Conservation (phyloP, 2,113 vertebrate species). For the Hassar affinis region DNA sequence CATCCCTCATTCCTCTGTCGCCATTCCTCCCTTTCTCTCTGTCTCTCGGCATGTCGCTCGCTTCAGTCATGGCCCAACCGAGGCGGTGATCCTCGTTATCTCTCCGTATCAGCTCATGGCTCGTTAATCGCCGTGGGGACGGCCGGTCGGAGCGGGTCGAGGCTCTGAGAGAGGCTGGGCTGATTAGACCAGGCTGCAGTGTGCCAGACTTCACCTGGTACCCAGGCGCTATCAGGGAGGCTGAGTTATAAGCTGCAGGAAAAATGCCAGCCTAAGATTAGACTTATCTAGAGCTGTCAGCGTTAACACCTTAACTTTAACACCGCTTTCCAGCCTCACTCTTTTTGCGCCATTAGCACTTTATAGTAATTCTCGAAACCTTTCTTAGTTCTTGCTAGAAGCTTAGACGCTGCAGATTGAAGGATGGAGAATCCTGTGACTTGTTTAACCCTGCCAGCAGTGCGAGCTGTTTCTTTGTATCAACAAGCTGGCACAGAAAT, state of each 20-base stretch:
- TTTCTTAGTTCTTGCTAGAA: not conserved
- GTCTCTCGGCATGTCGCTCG: constrained; percentile 20
- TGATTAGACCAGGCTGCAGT: constrained; percentile 28
- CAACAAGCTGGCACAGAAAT: constrained; percentile 11
- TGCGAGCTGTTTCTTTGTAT: not conserved
- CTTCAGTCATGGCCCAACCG: not conserved
- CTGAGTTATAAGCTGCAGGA: not conserved
- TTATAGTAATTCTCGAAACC: not conserved
- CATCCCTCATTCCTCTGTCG: not conserved
- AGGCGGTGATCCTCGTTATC: constrained; percentile 42
- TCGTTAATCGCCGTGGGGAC: constrained; percentile 68
- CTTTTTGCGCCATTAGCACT: not conserved
- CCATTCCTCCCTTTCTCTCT: not conserved
- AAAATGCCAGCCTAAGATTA: not conserved
- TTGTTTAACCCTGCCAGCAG: constrained; percentile 20
- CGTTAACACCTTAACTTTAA: not conserved
- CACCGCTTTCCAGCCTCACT: not conserved
- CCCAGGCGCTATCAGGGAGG: constrained; percentile 26
- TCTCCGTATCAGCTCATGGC: constrained; percentile 24
- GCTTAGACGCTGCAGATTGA: not conserved
- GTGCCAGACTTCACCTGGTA: constrained; percentile 37
- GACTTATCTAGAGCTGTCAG: constrained; percentile 5
- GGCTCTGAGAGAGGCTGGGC: constrained; percentile 10
- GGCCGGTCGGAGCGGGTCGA: constrained; percentile 54
- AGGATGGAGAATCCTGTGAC: not conserved